phyloP scores from a whole-genome alignment of 2,113 vertebrate species.

The Paradisaea rubra region DNA sequence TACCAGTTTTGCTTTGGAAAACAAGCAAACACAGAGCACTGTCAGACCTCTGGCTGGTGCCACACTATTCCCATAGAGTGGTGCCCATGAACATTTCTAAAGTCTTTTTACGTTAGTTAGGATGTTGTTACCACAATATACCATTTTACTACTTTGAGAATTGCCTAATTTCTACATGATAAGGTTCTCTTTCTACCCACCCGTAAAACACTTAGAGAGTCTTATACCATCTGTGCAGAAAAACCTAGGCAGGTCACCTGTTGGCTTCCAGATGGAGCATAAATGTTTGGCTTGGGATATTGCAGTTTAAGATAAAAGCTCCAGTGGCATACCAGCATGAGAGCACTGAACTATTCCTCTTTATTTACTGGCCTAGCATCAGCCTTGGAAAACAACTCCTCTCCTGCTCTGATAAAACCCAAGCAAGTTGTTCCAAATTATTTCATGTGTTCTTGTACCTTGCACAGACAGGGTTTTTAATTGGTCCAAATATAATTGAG shows the following conservation, averaged over 20 bases:
- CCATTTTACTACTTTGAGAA: neutral
- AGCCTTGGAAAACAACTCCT: neutral
- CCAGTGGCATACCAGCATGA: neutral
- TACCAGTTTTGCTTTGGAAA: neutral
- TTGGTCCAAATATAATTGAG: neutral
- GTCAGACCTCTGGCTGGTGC: neutral
- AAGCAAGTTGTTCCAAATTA: neutral
- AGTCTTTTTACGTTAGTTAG: neutral
- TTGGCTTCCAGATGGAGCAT: neutral
- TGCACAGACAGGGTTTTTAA: neutral
- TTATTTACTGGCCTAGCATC: neutral
- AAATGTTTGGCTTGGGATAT: neutral
- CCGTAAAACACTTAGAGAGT: neutral
- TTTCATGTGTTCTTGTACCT: neutral
- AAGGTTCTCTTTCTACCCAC: neutral
- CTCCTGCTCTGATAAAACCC: neutral
- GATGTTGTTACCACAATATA: neutral
- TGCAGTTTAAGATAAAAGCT: neutral
- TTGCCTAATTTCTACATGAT: neutral
- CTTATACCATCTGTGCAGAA: neutral
- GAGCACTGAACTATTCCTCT: neutral
- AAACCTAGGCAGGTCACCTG: neutral
- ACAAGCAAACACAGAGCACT: neutral
- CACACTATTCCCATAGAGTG: neutral
- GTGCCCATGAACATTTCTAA: neutral